These are phyloP conservation scores for Dendroctonus ponderosae DNA, from an alignment of 1,140 invertebrate species.

Conservation along the genomic window DNA sequence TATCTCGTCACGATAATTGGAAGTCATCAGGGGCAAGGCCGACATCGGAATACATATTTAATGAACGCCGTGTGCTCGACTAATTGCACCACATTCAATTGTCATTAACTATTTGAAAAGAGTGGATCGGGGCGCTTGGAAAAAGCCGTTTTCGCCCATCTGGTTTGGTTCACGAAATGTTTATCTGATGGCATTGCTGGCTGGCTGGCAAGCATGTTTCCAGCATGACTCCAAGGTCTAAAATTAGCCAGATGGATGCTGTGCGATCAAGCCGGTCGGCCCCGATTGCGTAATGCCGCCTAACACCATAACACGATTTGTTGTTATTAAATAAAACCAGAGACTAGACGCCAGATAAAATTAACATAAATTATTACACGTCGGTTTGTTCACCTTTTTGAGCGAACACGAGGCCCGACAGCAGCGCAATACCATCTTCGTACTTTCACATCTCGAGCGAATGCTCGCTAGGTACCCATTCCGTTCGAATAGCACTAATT, in stretches of 20 bases:
- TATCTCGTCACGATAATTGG: slow-evolving; percentile 10
- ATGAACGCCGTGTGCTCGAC: background rate
- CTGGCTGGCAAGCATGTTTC: background rate
- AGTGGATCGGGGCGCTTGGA: too few relatives aligned
- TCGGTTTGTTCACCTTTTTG: slow-evolving; percentile 16
- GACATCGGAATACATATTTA: background rate
- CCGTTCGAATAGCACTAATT: background rate
- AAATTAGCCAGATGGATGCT: background rate
- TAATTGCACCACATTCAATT: background rate
- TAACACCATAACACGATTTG: background rate
- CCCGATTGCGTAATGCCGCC: slow-evolving; percentile 5
- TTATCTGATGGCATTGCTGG: too few relatives aligned
- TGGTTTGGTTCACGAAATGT: too few relatives aligned
- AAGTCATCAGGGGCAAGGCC: slow-evolving; percentile 7
- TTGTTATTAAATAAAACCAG: slow-evolving; percentile 11
- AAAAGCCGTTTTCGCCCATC: too few relatives aligned
- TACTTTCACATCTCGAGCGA: background rate
- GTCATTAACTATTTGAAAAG: background rate
- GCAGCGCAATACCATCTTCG: background rate
- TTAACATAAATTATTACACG: slow-evolving; percentile 14
- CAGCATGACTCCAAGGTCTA: background rate
- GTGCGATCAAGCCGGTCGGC: background rate
- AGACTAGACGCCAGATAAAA: slow-evolving; percentile 17
- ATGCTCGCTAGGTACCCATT: background rate
- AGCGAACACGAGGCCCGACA: slow-evolving; percentile 9